phyloP scores from a whole-genome alignment of 2,888 invertebrate genomes.

The Agrochola macilenta region DNA sequence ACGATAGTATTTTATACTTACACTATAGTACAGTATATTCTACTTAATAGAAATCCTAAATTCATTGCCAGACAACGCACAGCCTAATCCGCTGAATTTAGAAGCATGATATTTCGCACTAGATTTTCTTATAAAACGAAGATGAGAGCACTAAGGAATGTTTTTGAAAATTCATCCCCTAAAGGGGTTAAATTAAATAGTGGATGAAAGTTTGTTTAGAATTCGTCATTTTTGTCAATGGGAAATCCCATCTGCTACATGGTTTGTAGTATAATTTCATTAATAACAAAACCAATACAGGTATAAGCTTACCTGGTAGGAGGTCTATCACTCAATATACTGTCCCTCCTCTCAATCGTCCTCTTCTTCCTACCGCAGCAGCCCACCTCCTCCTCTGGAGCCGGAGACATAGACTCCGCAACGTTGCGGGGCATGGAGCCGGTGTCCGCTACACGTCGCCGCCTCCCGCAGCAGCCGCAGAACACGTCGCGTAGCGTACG shows the following conservation, averaged over 20 bases:
- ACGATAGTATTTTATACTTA: too few species aligned
- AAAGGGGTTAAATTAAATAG: too few species aligned
- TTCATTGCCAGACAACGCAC: not conserved
- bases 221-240: too few species aligned
- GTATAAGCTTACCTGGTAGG: constrained; percentile 75
- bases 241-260: too few species aligned
- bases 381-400: constrained; percentile 78
- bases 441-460: constrained; percentile 75
- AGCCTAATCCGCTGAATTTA: not conserved
- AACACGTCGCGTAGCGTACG: constrained; percentile 87
- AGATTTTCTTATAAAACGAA: not conserved
- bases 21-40: too few species aligned
- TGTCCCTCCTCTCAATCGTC: constrained; percentile 88
- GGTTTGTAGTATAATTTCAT: too few species aligned
- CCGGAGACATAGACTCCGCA: constrained; percentile 71
- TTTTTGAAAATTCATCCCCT: too few species aligned
- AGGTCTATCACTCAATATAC: constrained; percentile 88
- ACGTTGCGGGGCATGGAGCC: constrained; percentile 66
- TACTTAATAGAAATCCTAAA: too few species aligned
- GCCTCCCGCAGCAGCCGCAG: constrained; percentile 82
- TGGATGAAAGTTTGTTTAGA: too few species aligned
- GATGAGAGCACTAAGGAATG: too few species aligned
- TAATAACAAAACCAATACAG: too few species aligned
- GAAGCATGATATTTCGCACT: not conserved
- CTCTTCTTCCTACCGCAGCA: constrained; percentile 86